Conservation (phyloP, 2,888 invertebrate genomes). For the Graphium colonna region DNA sequence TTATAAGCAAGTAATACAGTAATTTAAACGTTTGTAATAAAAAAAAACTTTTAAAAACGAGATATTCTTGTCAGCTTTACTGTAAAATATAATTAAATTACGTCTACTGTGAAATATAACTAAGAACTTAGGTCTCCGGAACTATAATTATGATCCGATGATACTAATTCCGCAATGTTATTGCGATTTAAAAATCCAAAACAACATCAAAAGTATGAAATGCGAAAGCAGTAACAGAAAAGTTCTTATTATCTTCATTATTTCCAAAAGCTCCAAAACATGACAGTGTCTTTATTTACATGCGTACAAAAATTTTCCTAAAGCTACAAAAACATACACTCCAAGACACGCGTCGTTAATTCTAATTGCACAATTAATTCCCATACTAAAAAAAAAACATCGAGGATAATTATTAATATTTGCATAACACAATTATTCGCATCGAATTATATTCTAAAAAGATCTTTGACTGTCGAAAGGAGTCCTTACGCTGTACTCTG, state of each 20-base stretch:
- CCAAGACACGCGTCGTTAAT: constrained; percentile 13
- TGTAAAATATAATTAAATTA: too few species aligned
- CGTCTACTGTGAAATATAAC: too few species aligned
- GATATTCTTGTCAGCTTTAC: constrained; percentile 40
- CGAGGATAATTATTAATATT: neutral
- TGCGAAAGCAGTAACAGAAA: too few species aligned
- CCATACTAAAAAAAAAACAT: neutral
- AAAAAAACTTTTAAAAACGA: too few species aligned
- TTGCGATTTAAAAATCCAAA: too few species aligned
- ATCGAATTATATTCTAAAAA: constrained; percentile 20
- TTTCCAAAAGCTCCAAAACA: neutral
- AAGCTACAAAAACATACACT: neutral
- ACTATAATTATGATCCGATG: too few species aligned
- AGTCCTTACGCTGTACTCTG: constrained; percentile 38
- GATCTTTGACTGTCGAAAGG: constrained; percentile 29
- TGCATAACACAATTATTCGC: constrained; percentile 1
- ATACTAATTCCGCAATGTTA: too few species aligned
- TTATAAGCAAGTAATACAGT: too few species aligned
- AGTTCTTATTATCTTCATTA: too few species aligned
- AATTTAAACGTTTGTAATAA: too few species aligned
- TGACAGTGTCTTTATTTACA: neutral
- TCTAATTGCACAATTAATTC: constrained; percentile 11
- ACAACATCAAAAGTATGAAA: too few species aligned
- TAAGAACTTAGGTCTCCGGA: too few species aligned
- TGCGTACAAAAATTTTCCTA: neutral